Evolutionary conservation across 2,113 vertebrate species (phyloP).

Genomic region (Zosterops japonicus): DNA sequence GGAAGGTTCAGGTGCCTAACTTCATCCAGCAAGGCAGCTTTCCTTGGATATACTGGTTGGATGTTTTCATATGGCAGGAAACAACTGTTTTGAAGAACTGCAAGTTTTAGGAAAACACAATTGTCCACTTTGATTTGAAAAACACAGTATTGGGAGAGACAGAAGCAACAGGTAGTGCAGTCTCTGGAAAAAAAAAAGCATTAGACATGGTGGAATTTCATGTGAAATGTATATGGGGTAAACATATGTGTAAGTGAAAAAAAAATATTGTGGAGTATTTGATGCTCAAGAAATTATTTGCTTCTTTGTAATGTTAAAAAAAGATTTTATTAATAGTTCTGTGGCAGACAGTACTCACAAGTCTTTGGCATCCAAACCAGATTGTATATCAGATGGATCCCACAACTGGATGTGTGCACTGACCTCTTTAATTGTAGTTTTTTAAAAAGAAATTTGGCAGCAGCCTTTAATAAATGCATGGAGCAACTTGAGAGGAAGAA

Average conservation of each 20-base stretch:
- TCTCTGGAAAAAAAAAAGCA: slow-evolving; percentile 9
- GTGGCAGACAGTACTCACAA: slow-evolving; percentile 72
- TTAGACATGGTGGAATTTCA: slow-evolving; percentile 12
- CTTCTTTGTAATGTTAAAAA: slow-evolving; percentile 38
- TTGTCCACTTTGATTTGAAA: background rate
- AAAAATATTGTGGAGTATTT: slow-evolving; percentile 61
- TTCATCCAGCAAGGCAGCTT: background rate
- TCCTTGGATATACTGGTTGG: background rate
- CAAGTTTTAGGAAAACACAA: background rate
- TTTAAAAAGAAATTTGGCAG: background rate
- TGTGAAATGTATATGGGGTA: background rate
- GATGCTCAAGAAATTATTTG: slow-evolving; percentile 48
- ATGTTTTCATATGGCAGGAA: background rate
- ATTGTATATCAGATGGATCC: slow-evolving; percentile 67
- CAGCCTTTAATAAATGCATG: background rate
- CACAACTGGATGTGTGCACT: slow-evolving; percentile 75
- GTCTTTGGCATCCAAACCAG: slow-evolving; percentile 79
- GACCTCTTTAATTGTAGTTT: slow-evolving; percentile 2
- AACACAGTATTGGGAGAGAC: background rate
- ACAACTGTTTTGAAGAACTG: background rate
- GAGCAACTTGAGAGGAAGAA: background rate
- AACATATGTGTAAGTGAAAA: slow-evolving; percentile 38
- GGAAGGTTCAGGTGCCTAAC: background rate
- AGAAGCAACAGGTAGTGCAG: background rate
- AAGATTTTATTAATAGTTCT: background rate